These are phyloP conservation scores for Creontiades dilutus DNA, from an alignment of 2,888 invertebrate species.

Conservation along the genomic window DNA sequence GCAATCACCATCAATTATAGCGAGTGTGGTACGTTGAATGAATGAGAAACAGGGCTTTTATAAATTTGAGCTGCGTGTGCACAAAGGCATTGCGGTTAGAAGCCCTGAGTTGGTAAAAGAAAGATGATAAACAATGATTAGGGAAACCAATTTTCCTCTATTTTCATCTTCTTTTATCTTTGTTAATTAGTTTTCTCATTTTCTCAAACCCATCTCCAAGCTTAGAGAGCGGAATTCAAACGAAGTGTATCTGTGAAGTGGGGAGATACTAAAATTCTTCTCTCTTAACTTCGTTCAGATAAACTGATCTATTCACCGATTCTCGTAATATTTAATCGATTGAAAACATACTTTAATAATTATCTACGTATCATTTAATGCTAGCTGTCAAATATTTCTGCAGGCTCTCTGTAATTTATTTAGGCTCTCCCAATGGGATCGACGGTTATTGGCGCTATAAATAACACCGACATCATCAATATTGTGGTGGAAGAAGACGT, in stretches of 20 bases:
- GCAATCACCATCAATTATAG: neutral
- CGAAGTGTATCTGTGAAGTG: neutral
- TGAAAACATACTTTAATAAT: too few relatives aligned
- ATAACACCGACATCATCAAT: slow-evolving; percentile 79
- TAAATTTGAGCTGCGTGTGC: slow-evolving; percentile 2
- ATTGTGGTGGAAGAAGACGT: slow-evolving; percentile 82
- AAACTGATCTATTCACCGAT: too few relatives aligned
- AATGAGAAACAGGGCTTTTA: neutral
- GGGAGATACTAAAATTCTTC: too few relatives aligned
- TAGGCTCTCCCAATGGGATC: slow-evolving; percentile 92
- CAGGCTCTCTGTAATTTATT: too few relatives aligned
- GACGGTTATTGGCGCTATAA: slow-evolving; percentile 86
- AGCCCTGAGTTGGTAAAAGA: neutral
- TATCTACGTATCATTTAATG: too few relatives aligned
- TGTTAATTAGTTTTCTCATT: slow-evolving; percentile 36
- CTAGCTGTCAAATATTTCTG: too few relatives aligned
- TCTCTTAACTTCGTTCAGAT: too few relatives aligned
- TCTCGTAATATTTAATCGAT: too few relatives aligned
- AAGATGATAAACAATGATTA: slow-evolving; percentile 26
- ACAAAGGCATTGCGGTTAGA: neutral
- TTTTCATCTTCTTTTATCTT: slow-evolving; percentile 11
- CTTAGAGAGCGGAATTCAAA: neutral
- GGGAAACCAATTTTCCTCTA: slow-evolving; percentile 18
- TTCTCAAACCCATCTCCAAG: neutral
- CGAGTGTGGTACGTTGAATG: neutral